These are phyloP conservation scores for Ypsolopha sequella DNA, from an alignment of 2,888 invertebrate species.

Conservation along the genomic window DNA sequence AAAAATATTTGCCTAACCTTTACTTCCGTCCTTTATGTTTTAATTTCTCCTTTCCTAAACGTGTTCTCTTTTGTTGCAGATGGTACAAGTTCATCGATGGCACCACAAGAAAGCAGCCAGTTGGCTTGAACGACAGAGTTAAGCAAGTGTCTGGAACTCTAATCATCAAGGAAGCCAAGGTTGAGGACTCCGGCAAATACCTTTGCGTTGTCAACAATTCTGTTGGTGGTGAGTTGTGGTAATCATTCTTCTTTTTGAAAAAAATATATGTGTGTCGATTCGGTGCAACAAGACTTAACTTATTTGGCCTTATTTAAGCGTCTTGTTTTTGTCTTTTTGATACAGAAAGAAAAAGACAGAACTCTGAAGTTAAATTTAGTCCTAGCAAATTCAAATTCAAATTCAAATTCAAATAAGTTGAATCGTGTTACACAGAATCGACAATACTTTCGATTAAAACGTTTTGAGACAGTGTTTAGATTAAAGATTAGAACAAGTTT, in stretches of 20 bases:
- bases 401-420: neutral
- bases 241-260: neutral
- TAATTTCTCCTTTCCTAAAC: constrained; percentile 25
- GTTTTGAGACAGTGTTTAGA: too few relatives aligned
- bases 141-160: constrained; percentile 95
- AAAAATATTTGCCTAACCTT: neutral
- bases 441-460: neutral
- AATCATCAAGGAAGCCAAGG: constrained; percentile 90
- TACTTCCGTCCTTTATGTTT: neutral
- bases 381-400: neutral
- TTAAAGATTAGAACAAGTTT: too few relatives aligned
- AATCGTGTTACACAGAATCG: too few relatives aligned
- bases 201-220: constrained; percentile 95
- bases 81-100: constrained; percentile 96
- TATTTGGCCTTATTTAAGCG: too few relatives aligned
- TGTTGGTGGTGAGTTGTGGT: constrained; percentile 77
- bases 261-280: too few relatives aligned
- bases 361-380: neutral
- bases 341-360: too few relatives aligned
- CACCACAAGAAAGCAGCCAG: constrained; percentile 87
- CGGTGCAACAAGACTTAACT: too few relatives aligned
- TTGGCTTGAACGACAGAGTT: constrained; percentile 88
- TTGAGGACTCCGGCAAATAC: constrained; percentile 95
- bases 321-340: too few relatives aligned
- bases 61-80: constrained; percentile 76